Evolutionary conservation across 2,113 vertebrate species (phyloP).

Genomic region (Heterochromis multidens): DNA sequence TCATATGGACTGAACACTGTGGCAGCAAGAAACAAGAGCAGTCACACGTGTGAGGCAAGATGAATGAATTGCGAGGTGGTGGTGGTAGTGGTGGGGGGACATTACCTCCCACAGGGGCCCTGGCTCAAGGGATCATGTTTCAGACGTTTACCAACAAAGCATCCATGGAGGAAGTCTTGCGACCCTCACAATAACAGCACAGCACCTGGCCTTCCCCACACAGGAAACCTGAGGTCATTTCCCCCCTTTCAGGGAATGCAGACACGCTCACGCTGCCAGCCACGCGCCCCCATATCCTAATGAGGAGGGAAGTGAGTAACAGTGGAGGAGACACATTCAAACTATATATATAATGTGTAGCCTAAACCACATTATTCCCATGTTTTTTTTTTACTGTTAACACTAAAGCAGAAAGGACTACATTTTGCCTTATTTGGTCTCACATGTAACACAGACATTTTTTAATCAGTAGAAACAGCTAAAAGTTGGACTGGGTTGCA

Average conservation of each 20-base stretch:
- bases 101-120: constrained; percentile 61
- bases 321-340: background rate
- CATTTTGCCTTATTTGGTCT: constrained; percentile 5
- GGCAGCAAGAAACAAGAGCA: background rate
- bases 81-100: background rate
- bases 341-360: background rate
- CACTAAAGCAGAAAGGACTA: background rate
- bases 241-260: constrained; percentile 61
- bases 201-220: constrained; percentile 68
- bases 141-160: constrained; percentile 73
- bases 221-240: constrained; percentile 76
- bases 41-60: constrained; percentile 16
- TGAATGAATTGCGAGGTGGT: constrained; percentile 36
- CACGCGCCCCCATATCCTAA: constrained; percentile 41
- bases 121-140: constrained; percentile 62
- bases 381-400: background rate
- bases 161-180: constrained; percentile 68
- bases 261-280: constrained; percentile 56
- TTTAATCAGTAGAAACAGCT: constrained; percentile 3
- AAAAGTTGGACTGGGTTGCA: background rate
- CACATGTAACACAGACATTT: constrained; percentile 20
- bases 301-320: background rate
- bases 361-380: too few relatives aligned
- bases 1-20: background rate
- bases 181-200: constrained; percentile 61